Conservation (phyloP, 2,797 vertebrate genomes). For the Leptoclinus maculatus region DNA sequence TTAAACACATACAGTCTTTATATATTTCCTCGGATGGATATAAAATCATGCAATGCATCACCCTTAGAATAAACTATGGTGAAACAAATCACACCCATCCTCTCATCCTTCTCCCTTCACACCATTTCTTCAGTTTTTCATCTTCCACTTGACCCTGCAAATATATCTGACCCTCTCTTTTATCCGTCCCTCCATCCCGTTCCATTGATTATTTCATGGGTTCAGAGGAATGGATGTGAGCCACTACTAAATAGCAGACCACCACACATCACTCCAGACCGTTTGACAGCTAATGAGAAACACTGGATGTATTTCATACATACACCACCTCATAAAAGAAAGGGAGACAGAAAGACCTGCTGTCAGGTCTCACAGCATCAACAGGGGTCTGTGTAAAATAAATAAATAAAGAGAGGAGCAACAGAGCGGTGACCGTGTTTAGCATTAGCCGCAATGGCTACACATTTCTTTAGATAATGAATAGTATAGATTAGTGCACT, state of each 20-base stretch:
- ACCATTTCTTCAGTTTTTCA: conserved; percentile 66
- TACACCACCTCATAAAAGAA: conserved; percentile 39
- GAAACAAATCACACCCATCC: conserved; percentile 42
- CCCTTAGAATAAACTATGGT: conserved; percentile 28
- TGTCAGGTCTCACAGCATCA: background rate
- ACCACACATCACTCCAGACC: conserved; percentile 70
- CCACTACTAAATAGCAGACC: conserved; percentile 75
- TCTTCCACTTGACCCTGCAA: conserved; percentile 73
- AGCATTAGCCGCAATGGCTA: background rate
- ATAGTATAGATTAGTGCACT: conserved; percentile 3
- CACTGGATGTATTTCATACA: conserved; percentile 68
- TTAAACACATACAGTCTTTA: background rate
- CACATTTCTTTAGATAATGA: conserved; percentile 19
- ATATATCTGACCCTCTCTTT: conserved; percentile 63
- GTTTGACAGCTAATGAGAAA: conserved; percentile 78
- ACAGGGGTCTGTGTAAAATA: conserved; percentile 20
- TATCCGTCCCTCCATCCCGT: conserved; percentile 62
- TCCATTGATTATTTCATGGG: conserved; percentile 77
- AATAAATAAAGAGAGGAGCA: conserved; percentile 27
- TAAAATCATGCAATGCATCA: background rate
- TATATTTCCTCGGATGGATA: conserved; percentile 11
- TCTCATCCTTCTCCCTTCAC: conserved; percentile 26
- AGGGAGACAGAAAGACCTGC: conserved; percentile 26
- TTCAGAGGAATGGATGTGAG: conserved; percentile 71
- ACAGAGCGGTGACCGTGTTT: background rate